Conservation (phyloP, 2,888 invertebrate species). For the Tetrapedia diversipes region DNA sequence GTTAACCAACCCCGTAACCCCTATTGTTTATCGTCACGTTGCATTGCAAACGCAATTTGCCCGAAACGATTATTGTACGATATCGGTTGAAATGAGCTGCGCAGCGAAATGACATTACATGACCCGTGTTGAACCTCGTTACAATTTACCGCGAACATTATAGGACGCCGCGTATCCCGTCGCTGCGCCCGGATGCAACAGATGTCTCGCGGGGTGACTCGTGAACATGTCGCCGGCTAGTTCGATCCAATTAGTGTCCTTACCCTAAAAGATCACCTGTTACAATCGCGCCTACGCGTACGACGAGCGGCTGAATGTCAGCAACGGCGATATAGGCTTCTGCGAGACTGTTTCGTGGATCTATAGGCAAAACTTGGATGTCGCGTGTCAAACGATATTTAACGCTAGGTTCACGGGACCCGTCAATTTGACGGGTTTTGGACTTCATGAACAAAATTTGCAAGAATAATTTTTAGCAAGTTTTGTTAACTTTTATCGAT, state of each 20-base stretch:
- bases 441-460: too few relatives aligned
- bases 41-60: constrained; percentile 29
- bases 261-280: neutral
- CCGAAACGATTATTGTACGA: constrained; percentile 29
- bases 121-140: constrained; percentile 27
- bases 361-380: neutral
- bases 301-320: neutral
- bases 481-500: too few relatives aligned
- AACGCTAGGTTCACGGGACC: too few relatives aligned
- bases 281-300: neutral
- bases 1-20: neutral
- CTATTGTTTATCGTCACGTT: constrained; percentile 6
- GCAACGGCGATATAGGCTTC: too few relatives aligned
- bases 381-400: too few relatives aligned
- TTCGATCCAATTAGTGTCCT: constrained; percentile 25
- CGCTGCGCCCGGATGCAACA: constrained; percentile 48
- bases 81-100: constrained; percentile 18
- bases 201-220: constrained; percentile 48
- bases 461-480: too few relatives aligned
- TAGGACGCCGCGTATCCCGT: neutral
- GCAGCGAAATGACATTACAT: constrained; percentile 19
- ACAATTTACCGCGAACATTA: constrained; percentile 44
- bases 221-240: constrained; percentile 18
- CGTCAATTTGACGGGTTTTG: too few relatives aligned
- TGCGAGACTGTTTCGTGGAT: neutral